Percentiles rank a stretch among this genome's conserved stretches.
phyloP scores from a whole-genome alignment of 2,113 vertebrate species.

The Parotia lawesii region DNA sequence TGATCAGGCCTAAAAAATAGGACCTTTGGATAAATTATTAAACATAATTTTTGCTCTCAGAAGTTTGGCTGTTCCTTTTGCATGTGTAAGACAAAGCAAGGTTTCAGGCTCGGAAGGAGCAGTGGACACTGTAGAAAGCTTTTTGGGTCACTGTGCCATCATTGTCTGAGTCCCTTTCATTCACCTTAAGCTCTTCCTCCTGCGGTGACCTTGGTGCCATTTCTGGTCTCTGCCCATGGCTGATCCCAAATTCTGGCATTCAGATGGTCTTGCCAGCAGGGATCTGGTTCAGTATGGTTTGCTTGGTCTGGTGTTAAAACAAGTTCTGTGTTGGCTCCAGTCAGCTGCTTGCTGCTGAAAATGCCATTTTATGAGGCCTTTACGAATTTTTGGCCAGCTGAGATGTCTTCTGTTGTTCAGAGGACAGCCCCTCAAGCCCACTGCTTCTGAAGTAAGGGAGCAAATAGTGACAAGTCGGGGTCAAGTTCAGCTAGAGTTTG shows the following conservation, averaged over 20 bases:
- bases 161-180: neutral
- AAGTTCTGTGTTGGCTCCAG: neutral
- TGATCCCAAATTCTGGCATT: neutral
- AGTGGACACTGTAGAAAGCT: neutral
- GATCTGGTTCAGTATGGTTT: neutral
- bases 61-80: neutral
- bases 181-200: neutral
- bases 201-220: accelerated
- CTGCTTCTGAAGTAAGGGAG: neutral
- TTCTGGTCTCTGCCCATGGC: neutral
- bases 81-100: accelerated
- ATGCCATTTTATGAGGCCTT: neutral
- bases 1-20: neutral
- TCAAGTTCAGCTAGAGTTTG: neutral
- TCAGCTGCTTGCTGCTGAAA: neutral
- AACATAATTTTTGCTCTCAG: neutral
- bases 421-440: neutral
- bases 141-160: neutral
- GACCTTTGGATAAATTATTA: neutral
- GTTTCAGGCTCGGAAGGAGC: neutral
- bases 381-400: neutral
- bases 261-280: accelerated
- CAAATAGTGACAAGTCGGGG: neutral
- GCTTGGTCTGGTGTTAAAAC: neutral
- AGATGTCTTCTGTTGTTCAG: neutral